Base-by-base conservation (phyloP, 1,140 invertebrate species). In the Nixonia krombeini region DNA sequence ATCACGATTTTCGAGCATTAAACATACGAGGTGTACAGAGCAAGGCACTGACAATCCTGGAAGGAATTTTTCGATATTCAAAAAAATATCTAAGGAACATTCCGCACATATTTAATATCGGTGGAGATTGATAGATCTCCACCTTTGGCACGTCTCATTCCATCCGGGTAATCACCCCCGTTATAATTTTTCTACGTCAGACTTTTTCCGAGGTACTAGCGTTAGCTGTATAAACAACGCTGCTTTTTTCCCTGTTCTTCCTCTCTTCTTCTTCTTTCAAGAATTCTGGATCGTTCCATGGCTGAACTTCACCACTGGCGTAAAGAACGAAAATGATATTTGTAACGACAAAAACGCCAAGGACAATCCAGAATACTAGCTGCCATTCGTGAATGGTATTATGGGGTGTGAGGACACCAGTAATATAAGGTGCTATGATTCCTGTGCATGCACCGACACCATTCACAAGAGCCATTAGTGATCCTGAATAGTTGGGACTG, bases 401-500 rank as follows among this genome's bases (percentile, higher is more conserved):
- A 80, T 93, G 87, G 70, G 88, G 88, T 37, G 92, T 93, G 56
- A 96, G 85, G 4, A 90, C 85, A 44, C 93, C 93, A 23, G 94
- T 91, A 12, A 95, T 83, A 74, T 90, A 90, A 0, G 94, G 94
- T 12, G 90, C 90, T 1, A 95, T 80, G 42, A 95, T 94, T 7
- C 92, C 94, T 37, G 93, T 91, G 1, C 94, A 86, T 0, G 93
- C 92, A 2, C 93, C 94, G 50, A 94, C 90, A 0, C 92, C 93
- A 78, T 96, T 95, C 0, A 93, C 92, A 25, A 96, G 87, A 0
- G 93, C 94, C 87, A 95, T 95, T 13, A 94, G 81, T 1, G 91
- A 91, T 37, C 93, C 93, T 8, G 93, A 92, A 81, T 91, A 93
- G 81, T 93, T 94, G 2, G 93, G 92, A 26, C 91, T 91, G 44